A percentile compares a stretch with the other conserved stretches of the same genome.
phyloP scores from a whole-genome alignment of 2,797 vertebrate genomes.

The Sebastes glaucus region DNA sequence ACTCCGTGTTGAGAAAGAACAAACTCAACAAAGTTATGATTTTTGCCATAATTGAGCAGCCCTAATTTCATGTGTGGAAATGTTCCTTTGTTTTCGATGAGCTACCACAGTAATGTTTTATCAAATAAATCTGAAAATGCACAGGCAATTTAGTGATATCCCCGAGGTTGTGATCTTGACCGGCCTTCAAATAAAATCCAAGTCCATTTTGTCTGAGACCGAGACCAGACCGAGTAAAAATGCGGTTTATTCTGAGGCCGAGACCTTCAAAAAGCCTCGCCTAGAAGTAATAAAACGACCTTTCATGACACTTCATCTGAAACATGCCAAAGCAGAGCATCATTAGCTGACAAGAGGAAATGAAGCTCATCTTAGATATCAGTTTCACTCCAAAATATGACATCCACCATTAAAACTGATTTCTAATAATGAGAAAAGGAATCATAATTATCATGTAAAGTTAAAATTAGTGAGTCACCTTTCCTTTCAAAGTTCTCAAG shows the following conservation, averaged over 20 bases:
- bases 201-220: too few relatives aligned
- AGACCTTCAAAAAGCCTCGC: neutral
- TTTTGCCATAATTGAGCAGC: neutral
- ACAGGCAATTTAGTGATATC: neutral
- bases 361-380: neutral
- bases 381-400: neutral
- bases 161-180: neutral
- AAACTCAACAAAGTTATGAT: too few relatives aligned
- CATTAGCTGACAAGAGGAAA: neutral
- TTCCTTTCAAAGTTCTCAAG: neutral
- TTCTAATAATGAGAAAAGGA: neutral
- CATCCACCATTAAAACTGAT: neutral
- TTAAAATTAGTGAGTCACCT: neutral
- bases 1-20: neutral
- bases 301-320: neutral
- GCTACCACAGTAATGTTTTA: neutral
- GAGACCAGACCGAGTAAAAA: neutral
- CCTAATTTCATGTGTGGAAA: neutral
- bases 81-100: neutral
- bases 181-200: too few relatives aligned
- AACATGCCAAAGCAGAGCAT: constrained; percentile 2
- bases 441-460: neutral
- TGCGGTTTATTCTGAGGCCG: neutral
- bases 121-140: neutral
- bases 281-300: neutral